These are phyloP conservation scores for Stichodactyla helianthus DNA, from an alignment of 64 coral and sea anemone species.

Conservation along the genomic window DNA sequence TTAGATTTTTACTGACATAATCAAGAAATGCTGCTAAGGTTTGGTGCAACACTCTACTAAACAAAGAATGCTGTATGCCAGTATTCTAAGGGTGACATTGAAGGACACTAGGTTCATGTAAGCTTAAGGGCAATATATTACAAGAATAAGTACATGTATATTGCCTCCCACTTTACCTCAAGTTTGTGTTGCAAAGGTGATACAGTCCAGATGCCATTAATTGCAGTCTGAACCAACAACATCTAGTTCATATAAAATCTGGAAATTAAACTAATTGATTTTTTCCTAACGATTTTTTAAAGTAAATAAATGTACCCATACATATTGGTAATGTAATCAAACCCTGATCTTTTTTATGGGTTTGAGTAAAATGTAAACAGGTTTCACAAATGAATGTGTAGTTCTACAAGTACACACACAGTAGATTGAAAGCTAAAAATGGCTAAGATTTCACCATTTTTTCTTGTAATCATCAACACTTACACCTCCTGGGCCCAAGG, in stretches of 20 bases:
- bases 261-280: not conserved
- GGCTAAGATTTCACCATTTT: conserved; percentile 74
- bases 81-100: not conserved
- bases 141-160: too few species aligned
- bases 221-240: too few species aligned
- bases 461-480: conserved; percentile 99
- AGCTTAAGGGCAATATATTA: too few species aligned
- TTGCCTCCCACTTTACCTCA: too few species aligned
- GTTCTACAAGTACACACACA: not conserved
- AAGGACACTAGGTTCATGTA: not conserved
- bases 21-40: too few species aligned
- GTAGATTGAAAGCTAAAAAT: not conserved
- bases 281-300: not conserved
- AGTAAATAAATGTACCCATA: not conserved
- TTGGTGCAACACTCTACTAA: too few species aligned
- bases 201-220: too few species aligned
- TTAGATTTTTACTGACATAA: too few species aligned
- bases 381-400: not conserved
- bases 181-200: too few species aligned
- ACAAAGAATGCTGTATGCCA: too few species aligned
- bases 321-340: not conserved
- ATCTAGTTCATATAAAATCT: not conserved
- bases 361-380: not conserved
- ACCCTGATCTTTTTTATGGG: not conserved
- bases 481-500: conserved; percentile 92